These are phyloP conservation scores for Sthenelais limicola DNA, from an alignment of 2,888 invertebrate genomes.

Conservation along the genomic window DNA sequence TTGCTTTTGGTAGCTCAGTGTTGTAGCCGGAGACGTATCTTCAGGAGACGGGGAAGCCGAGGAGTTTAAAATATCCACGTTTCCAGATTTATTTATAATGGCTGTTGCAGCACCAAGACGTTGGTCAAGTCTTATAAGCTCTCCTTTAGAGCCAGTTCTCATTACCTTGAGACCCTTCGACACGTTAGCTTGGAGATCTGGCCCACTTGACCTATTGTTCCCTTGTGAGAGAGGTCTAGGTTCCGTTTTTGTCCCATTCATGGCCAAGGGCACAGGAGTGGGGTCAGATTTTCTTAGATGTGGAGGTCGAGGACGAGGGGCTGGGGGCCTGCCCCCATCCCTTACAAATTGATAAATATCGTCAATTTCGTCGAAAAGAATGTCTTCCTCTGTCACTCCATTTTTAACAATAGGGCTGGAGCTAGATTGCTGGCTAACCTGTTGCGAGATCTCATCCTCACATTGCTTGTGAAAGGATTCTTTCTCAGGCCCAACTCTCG, in stretches of 20 bases:
- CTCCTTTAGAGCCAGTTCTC: constrained; percentile 22
- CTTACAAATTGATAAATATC: constrained; percentile 96
- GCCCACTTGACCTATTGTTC: not conserved
- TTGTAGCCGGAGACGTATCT: constrained; percentile 8
- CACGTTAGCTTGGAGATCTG: not conserved
- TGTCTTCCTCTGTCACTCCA: constrained; percentile 80
- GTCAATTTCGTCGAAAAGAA: constrained; percentile 86
- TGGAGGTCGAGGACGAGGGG: constrained; percentile 55
- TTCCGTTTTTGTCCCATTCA: not conserved
- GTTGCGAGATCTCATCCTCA: not conserved
- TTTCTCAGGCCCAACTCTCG: constrained; percentile 3
- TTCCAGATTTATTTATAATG: constrained; percentile 13
- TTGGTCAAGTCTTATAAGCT: not conserved
- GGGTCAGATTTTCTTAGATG: constrained; percentile 18
- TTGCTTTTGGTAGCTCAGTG: constrained; percentile 20
- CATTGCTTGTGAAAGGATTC: constrained; percentile 23
- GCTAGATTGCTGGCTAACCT: constrained; percentile 30
- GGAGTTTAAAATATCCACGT: constrained; percentile 12
- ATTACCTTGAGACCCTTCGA: not conserved
- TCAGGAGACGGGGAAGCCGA: constrained; percentile 14
- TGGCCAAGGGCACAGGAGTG: not conserved
- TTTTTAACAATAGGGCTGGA: not conserved
- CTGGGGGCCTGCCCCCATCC: constrained; percentile 89
- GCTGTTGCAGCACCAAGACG: constrained; percentile 28
- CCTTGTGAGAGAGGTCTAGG: not conserved